Conservation (phyloP, 2,888 invertebrate species). For the Polietes domitor region DNA sequence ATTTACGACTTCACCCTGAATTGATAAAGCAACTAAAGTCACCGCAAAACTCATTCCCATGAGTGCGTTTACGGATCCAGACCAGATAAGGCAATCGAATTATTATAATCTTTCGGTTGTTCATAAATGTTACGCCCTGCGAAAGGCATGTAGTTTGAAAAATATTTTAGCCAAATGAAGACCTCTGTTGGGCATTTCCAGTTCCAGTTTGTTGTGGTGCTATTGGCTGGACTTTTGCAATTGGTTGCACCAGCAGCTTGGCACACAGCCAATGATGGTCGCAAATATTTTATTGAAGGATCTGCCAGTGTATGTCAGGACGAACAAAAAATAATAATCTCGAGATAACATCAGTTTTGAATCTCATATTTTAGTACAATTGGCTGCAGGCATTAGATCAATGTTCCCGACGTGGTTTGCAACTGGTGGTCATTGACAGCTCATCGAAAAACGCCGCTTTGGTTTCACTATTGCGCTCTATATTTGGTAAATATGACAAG, state of each 20-base stretch:
- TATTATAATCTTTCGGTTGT: not conserved
- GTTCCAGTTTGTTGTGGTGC: not conserved
- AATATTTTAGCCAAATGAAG: no score
- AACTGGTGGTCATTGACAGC: constrained; percentile 1
- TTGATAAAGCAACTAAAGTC: no score
- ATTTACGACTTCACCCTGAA: no score
- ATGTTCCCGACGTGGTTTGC: not conserved
- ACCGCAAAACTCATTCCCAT: no score
- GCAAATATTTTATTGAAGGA: not conserved
- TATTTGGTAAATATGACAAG: not conserved
- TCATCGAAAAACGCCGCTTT: not conserved
- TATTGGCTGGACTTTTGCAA: not conserved
- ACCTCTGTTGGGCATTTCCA: no score
- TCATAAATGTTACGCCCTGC: not conserved
- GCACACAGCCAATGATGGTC: constrained; percentile 5
- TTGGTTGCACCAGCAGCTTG: not conserved
- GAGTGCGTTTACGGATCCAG: no score
- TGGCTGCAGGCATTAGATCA: constrained; percentile 19
- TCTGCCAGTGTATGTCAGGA: not conserved
- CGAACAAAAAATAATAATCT: not conserved
- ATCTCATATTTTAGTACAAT: not conserved
- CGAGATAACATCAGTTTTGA: not conserved
- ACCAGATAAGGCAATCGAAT: not conserved
- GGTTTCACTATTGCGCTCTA: not conserved
- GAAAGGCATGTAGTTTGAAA: no score